Evolutionary conservation across 1,140 invertebrate genomes (phyloP).

Genomic region (Pentalonia nigronervosa): DNA sequence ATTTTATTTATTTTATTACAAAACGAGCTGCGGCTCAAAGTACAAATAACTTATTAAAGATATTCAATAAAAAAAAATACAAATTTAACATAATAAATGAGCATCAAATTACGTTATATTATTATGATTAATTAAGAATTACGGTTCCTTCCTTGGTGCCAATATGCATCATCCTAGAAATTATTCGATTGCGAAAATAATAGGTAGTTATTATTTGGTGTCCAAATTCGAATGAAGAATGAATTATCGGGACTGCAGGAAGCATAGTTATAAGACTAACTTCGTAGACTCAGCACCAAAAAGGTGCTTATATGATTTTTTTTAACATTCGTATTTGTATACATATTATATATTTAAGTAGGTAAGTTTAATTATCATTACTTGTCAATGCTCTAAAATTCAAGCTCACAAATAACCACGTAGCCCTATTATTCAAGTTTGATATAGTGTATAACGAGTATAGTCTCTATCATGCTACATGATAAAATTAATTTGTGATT

Average conservation of each 20-base stretch:
- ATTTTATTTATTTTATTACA: background rate
- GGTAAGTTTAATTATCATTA: background rate
- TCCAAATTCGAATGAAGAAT: background rate
- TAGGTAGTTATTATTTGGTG: background rate
- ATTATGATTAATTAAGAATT: background rate
- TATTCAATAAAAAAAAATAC: background rate
- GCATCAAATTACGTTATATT: too few species aligned
- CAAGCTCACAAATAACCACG: background rate
- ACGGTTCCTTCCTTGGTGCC: background rate
- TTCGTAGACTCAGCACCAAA: too few species aligned
- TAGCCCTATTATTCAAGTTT: background rate
- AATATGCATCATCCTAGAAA: background rate
- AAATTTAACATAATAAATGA: background rate
- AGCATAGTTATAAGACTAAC: background rate
- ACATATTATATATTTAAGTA: background rate
- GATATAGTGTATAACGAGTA: too few species aligned
- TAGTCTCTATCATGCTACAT: too few species aligned
- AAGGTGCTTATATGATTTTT: background rate
- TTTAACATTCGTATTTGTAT: background rate
- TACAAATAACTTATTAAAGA: background rate
- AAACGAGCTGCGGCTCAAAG: background rate
- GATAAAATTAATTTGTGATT: background rate
- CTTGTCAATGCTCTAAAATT: too few species aligned
- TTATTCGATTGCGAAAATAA: background rate
- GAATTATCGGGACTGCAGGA: background rate